Base-by-base conservation (phyloP, 2,113 vertebrate species). In the Neopipo cinnamomea region DNA sequence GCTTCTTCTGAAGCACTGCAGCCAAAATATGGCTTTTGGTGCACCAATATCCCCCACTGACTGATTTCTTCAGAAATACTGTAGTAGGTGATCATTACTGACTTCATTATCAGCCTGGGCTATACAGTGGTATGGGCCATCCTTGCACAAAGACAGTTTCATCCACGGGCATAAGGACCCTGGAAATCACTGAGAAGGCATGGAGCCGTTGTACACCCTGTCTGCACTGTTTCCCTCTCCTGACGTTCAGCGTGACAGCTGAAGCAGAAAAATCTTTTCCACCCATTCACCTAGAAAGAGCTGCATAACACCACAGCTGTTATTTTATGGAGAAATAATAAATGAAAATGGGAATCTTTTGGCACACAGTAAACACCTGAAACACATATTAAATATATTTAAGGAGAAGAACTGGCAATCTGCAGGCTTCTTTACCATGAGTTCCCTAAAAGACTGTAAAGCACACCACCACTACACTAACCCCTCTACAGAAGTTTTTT, bases 61-160 rank as follows among this genome's bases (percentile, higher is more conserved):
- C 11, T 25, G 20, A 70, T 80, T 84, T 84, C 23, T 84, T 83
- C 35, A 7, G 12, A 62, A 86, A 59, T 52, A 21, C 33, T 84
- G 86, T 37, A 63, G 33, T 10, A 15, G 5, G 11, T 81, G 33
- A 72, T 78, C 30, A 21, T 71, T 23, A 73, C 18, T 55, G 39
- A 28, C 47, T 84, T 86, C 19, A 15, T 24, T 33, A 28, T 25
- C 53, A 72, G 16, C 18, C 41, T 61, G 27, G 18, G 21, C 41
- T 65, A 14, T 7, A 28, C 0, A 47, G 35, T 0, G 2, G 20
- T 14, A 62, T 1, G 2, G 33, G 6, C 6, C 25, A 61, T 47
- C 25, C 44, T 47, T 49, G n/a, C 27, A 59, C 22, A 91, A 61
- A 50, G 25, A 8, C 39, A 78, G 30, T n/a, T 59, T 49, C 62